Base-by-base conservation (phyloP, 2,797 vertebrate genomes). In the Pseudochirops corinnae region DNA sequence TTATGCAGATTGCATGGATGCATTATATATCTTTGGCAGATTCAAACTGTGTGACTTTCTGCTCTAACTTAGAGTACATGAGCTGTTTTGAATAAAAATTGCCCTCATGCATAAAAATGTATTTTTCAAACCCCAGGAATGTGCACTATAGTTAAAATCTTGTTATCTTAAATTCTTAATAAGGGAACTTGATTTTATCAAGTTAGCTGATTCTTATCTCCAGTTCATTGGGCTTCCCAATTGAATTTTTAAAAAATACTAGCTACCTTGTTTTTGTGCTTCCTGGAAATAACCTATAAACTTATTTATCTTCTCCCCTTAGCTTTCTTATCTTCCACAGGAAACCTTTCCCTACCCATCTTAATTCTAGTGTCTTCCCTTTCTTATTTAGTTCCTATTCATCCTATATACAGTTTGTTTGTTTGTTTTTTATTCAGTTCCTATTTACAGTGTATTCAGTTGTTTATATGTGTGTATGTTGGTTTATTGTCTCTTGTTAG, bases 91-190 rank as follows among this genome's bases (percentile, higher is more conserved):
- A 33, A 87, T 87, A 13, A 60, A 26, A 91, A 95, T 93, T 95
- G n/a, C 55, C 55, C 33, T 94, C 56, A 91, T 90, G 92, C 53
- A 92, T 82, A 58, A 91, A 39, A 95, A 93, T 46, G 26, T 62
- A 12, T 92, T 96, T 52, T 95, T 46, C 91, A 92, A 93, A 57
- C 93, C 9, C 9, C 18, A 62, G 26, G 55, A 55, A 90, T 93
- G 39, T 93, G 39, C 31, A 56, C 29, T 14, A 50, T 13, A 39
- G 33, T 91, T 93, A 67, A 96, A 74, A 31, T 55, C 21, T 90
- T 90, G n/a, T 46, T n/a, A 58, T 93, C 55, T 46, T 93, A 55
- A 26, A 95, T 97, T 93, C 91, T 91, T 96, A 92, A 94, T 52
- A 93, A 92, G 92, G 39, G n/a, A 95, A 93, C 96, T 94, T 93